Conservation (phyloP, 2,797 vertebrate genomes). For the Graptemys geographica region DNA sequence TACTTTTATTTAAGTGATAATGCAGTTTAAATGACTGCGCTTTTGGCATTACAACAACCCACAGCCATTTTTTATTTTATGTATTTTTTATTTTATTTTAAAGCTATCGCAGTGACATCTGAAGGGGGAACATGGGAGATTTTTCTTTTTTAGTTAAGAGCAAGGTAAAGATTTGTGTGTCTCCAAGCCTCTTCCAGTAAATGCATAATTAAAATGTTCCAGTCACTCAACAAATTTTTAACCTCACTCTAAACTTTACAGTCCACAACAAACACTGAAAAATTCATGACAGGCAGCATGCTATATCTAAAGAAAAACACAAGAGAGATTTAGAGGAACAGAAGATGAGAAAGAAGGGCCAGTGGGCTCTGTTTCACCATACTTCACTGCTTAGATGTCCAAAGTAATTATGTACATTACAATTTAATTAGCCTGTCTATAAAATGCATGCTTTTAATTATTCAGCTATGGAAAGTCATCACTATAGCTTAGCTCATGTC, state of each 20-base stretch:
- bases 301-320: not conserved
- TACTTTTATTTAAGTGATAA: slow-evolving; percentile 5
- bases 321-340: not conserved
- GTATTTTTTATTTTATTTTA: slow-evolving; percentile 1
- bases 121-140: not conserved
- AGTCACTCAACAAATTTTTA: not conserved
- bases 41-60: slow-evolving; percentile 10
- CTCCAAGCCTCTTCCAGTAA: slow-evolving; percentile 30
- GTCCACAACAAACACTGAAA: not conserved
- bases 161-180: not conserved
- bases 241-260: not conserved
- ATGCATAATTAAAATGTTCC: slow-evolving; percentile 9
- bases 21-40: slow-evolving; percentile 13
- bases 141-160: not conserved
- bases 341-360: not conserved
- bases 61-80: not conserved
- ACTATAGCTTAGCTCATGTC: not conserved
- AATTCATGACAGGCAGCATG: not conserved
- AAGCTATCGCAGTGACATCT: not conserved
- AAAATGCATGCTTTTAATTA: not conserved
- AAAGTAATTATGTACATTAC: not conserved
- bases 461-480: not conserved
- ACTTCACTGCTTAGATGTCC: not conserved
- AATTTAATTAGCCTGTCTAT: not conserved
- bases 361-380: not conserved